Percentiles rank a stretch among this genome's conserved stretches.
These are phyloP conservation scores for Colaptes auratus DNA, from an alignment of 2,113 vertebrate genomes.

Conservation along the genomic window DNA sequence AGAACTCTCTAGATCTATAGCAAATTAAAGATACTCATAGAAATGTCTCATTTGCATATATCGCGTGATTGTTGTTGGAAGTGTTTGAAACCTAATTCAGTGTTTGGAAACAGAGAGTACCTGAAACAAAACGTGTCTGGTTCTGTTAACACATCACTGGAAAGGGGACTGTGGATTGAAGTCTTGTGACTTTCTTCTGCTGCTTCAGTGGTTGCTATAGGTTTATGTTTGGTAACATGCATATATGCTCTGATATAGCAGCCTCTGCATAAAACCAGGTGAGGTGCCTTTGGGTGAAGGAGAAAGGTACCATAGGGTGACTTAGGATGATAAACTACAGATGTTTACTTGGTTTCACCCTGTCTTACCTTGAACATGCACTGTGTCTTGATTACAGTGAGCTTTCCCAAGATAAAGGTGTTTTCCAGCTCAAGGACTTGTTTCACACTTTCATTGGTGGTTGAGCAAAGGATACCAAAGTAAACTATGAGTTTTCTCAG, in stretches of 20 bases:
- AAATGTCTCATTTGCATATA: not conserved
- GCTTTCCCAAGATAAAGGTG: not conserved
- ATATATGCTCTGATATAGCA: not conserved
- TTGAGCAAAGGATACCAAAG: not conserved
- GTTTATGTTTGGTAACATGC: not conserved
- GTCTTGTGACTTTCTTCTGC: not conserved
- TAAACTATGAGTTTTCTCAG: not conserved
- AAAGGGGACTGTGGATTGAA: not conserved
- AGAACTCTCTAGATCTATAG: not conserved
- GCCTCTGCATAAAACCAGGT: not conserved
- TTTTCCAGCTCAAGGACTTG: not conserved
- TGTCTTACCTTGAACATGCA: not conserved
- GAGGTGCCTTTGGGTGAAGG: not conserved
- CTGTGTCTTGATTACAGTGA: not conserved
- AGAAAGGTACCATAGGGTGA: not conserved
- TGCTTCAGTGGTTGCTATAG: not conserved
- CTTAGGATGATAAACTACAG: not conserved
- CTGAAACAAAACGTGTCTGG: not conserved
- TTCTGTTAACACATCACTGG: not conserved
- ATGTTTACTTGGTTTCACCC: accelerated
- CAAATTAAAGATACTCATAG: not conserved
- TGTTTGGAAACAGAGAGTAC: not conserved
- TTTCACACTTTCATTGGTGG: not conserved
- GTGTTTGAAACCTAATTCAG: not conserved
- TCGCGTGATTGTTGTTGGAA: not conserved